Evolutionary conservation across 1,140 invertebrate genomes (phyloP), one percentile per base, ranked within the genome.

Genomic region (Mylabris phalerata): DNA sequence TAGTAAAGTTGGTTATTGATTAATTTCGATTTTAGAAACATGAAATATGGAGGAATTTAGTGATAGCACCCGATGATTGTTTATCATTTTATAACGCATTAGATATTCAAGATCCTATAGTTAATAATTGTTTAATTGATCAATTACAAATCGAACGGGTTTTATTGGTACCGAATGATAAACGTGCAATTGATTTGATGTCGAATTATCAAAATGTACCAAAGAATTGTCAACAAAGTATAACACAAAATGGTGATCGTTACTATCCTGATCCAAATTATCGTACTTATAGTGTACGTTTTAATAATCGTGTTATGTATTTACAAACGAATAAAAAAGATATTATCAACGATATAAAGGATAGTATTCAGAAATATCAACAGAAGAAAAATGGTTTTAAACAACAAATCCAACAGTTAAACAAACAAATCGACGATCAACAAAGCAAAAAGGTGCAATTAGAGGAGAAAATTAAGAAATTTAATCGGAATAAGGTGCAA

Each of bases 81-180:
- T 65, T 68, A 0, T 83, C 80, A 64, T 76, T 92, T n/a, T 79
- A 89, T 11, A 79, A 90, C 61, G 75, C 83, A 48, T 77, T 96
- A 50, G 78, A 83, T 52, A 84, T 92, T 62, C 74, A 80, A 4
- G 83, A 94, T 77, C 80, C 87, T 1, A 81, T 90, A 3, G 83
- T 95, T 1, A 82, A 84, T 48, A 96, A 97, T 77, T 87, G 80
- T 65, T 76, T 96, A 2, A 89, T 97, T 59, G 93, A 97, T 79
- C 84, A 87, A 67, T 71, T 82, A n/a, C 74, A 74, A 45, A 74
- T 88, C 39, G 89, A 92, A 72, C 78, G 77, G 41, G 78, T 89
- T 10, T 71, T 92, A 46, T 75, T 92, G 10, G 84, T 90, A 46
- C 79, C 82, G 1, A 79, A 79, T 11, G 80, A 80, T 45, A 70